phyloP scores from a whole-genome alignment of 2,113 vertebrate species.

The Burhinus oedicnemus region DNA sequence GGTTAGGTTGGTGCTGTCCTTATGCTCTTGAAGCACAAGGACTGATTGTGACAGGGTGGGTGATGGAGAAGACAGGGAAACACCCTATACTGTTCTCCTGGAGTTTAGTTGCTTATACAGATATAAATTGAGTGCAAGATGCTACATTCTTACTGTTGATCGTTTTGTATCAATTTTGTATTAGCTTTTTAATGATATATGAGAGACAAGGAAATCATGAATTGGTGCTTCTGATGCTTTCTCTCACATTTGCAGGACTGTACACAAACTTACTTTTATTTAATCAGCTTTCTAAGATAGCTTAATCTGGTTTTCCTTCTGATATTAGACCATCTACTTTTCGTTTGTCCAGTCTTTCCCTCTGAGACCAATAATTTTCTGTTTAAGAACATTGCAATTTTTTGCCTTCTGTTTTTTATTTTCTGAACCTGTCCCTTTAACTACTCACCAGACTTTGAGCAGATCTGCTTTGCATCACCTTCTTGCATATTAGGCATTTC shows the following conservation, averaged over 20 bases:
- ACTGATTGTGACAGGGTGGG: neutral
- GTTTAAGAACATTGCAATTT: too few relatives aligned
- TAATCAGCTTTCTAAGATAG: neutral
- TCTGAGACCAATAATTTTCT: too few relatives aligned
- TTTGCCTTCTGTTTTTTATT: too few relatives aligned
- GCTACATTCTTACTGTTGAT: neutral
- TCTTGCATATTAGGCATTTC: too few relatives aligned
- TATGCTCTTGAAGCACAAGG: too few relatives aligned
- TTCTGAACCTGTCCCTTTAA: too few relatives aligned
- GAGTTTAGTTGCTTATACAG: neutral
- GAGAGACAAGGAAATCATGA: neutral
- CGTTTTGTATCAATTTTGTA: neutral
- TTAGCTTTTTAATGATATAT: neutral
- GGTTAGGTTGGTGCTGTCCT: too few relatives aligned
- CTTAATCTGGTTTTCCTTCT: neutral
- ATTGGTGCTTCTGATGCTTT: neutral
- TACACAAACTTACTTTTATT: neutral
- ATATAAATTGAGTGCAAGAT: neutral
- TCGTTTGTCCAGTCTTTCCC: neutral
- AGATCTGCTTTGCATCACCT: too few relatives aligned
- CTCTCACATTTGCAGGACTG: neutral
- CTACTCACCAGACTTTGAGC: too few relatives aligned
- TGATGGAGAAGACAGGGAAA: neutral
- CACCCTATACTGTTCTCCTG: neutral
- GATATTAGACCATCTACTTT: neutral